Evolutionary conservation across 2,113 vertebrate genomes (phyloP), one percentile per base, ranked within the genome.

Genomic region (Sinocyclocheilus anophthalmus): DNA sequence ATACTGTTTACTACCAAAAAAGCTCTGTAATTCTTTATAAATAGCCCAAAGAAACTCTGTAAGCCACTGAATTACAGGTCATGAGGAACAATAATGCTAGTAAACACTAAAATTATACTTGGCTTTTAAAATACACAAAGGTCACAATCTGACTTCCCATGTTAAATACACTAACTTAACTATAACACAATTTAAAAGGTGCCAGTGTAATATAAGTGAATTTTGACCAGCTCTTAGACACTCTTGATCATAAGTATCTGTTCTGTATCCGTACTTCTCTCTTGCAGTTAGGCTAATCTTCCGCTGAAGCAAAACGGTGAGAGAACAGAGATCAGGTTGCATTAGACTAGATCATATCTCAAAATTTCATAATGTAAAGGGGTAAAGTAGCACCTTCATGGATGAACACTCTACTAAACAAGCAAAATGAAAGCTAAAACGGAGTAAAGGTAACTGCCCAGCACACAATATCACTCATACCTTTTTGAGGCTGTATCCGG

Each of bases 401-500:
- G 2, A 22, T 18, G 13, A 70, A 84, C 14, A 13, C 53, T 48
- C 11, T 26, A 37, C 65, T 67, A 57, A 81, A 45, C 5, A 80
- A 42, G 20, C 22, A 33, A 84, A 80, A 69, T 5, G 30, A 84
- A 81, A 84, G 37, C 48, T 24, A 26, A 76, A 16, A 22, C 2
- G 18, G 53, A 26, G 42, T 4, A 10, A 20, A 67, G 2, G 26
- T 20, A 16, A 67, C 45, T n/a, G 5, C 3, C 5, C 45, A 3
- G 0, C 26, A 16, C 63, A 20, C 22, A 8, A 48, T 18, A n/a
- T 50, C 4, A 24, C 24, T 55, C 91, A 94, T 95, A 99, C 98
- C 96, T 99, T 99, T 92, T 99, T 99, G 83, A 99, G 95, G 91
- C 98, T 99, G 91, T 99, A 99, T 55, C 98, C 98, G 59, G 98